Evolutionary conservation across 2,888 invertebrate genomes (phyloP).

Genomic region (Aproaerema taeniolella): DNA sequence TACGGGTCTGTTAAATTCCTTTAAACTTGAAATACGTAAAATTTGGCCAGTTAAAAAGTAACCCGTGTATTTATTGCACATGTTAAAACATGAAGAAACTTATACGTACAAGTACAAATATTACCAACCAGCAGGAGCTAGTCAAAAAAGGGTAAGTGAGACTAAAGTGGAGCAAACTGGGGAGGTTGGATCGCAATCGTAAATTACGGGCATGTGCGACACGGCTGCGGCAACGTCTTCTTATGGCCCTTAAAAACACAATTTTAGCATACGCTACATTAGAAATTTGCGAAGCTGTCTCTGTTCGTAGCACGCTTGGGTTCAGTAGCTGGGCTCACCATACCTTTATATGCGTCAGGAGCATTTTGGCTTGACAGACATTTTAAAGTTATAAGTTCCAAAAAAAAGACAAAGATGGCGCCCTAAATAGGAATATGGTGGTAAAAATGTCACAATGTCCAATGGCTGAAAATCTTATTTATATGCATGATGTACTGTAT

Average conservation of each 20-base stretch:
- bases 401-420: background rate
- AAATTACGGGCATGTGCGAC: slow-evolving; percentile 35
- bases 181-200: slow-evolving; percentile 27
- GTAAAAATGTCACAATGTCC: no score
- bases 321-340: background rate
- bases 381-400: background rate
- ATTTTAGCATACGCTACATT: slow-evolving; percentile 42
- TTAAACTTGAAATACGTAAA: no score
- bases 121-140: no score
- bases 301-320: no score
- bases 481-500: no score
- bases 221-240: slow-evolving; percentile 27
- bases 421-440: background rate
- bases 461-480: no score
- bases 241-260: slow-evolving; percentile 38
- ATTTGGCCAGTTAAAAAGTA: no score
- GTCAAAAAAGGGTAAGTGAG: background rate
- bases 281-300: slow-evolving; percentile 18
- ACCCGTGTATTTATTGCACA: no score
- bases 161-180: slow-evolving; percentile 9
- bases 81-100: no score
- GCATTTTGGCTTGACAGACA: background rate
- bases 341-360: background rate
- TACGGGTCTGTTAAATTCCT: no score
- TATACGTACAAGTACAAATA: no score